phyloP scores from a whole-genome alignment of 2,888 invertebrate species.

The Apodemia zela region DNA sequence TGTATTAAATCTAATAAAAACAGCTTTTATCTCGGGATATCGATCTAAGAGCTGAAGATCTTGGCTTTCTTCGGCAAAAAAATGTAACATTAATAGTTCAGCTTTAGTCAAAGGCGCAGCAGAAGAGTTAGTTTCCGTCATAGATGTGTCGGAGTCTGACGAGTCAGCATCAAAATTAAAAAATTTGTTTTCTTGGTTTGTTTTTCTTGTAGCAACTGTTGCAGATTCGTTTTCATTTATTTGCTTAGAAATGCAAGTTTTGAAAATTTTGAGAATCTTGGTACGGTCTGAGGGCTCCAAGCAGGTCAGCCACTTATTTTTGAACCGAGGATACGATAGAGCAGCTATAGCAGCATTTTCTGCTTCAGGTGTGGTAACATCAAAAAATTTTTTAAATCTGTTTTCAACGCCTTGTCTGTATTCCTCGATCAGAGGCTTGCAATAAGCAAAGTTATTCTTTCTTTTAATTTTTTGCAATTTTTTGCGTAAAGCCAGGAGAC shows the following conservation, averaged over 20 bases:
- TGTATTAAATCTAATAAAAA: conserved; percentile 32
- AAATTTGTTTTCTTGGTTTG: conserved; percentile 29
- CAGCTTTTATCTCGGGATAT: conserved; percentile 32
- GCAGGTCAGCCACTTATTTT: conserved; percentile 24
- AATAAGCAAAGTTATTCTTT: conserved; percentile 21
- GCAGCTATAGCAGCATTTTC: conserved; percentile 7
- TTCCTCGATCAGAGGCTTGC: conserved; percentile 22
- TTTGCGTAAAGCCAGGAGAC: conserved; percentile 18
- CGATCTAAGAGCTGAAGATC: conserved; percentile 27
- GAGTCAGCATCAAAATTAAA: conserved; percentile 25
- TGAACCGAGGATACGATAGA: conserved; percentile 21
- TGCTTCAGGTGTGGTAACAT: conserved; percentile 14
- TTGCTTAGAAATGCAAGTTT: conserved; percentile 30
- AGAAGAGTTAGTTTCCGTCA: conserved; percentile 10
- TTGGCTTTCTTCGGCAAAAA: conserved; percentile 30
- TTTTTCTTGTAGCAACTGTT: conserved; percentile 26
- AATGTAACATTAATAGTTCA: conserved; percentile 29
- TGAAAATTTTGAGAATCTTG: conserved; percentile 29
- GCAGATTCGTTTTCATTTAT: conserved; percentile 24
- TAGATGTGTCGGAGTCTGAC: conserved; percentile 17
- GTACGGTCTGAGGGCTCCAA: conserved; percentile 26
- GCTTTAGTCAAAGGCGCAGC: conserved; percentile 22
- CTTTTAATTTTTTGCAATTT: conserved; percentile 23
- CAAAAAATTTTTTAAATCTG: conserved; percentile 21
- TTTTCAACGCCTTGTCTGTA: conserved; percentile 22